Evolutionary conservation across 2,113 vertebrate species (phyloP).

Genomic region (Pelobates fuscus): DNA sequence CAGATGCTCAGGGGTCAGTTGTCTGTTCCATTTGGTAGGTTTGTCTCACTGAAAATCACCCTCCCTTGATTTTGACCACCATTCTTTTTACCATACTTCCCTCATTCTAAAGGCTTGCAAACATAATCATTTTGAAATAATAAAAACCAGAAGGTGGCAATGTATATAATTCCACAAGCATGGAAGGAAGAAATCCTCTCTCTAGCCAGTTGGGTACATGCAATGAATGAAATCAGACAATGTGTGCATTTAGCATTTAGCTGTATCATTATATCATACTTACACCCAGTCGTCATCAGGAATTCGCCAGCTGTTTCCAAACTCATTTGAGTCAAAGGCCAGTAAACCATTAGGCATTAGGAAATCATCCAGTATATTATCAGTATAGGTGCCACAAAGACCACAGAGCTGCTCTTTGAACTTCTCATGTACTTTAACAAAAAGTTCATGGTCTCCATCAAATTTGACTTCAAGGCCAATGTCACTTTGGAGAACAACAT

Average conservation of each 20-base stretch:
- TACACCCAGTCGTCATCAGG: slow-evolving; percentile 57
- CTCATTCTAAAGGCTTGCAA: too few species aligned
- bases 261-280: neutral
- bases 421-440: slow-evolving; percentile 67
- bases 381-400: slow-evolving; percentile 84
- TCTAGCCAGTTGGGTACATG: slow-evolving; percentile 75
- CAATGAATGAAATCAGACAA: too few species aligned
- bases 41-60: too few species aligned
- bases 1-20: slow-evolving; percentile 72
- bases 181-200: slow-evolving; percentile 65
- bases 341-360: slow-evolving; percentile 70
- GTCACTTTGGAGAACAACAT: slow-evolving; percentile 66
- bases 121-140: too few species aligned
- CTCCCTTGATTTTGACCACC: too few species aligned
- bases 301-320: slow-evolving; percentile 85
- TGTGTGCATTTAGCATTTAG: too few species aligned
- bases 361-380: slow-evolving; percentile 76
- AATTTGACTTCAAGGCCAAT: slow-evolving; percentile 72
- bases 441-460: slow-evolving; percentile 66
- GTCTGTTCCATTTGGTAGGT: too few species aligned
- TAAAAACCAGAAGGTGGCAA: too few species aligned
- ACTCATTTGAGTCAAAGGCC: slow-evolving; percentile 69
- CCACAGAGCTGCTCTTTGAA: slow-evolving; percentile 75
- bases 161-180: too few species aligned
- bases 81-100: too few species aligned